These are phyloP conservation scores for Paracyclopina nana DNA, from an alignment of 1,140 invertebrate species.

Conservation along the genomic window DNA sequence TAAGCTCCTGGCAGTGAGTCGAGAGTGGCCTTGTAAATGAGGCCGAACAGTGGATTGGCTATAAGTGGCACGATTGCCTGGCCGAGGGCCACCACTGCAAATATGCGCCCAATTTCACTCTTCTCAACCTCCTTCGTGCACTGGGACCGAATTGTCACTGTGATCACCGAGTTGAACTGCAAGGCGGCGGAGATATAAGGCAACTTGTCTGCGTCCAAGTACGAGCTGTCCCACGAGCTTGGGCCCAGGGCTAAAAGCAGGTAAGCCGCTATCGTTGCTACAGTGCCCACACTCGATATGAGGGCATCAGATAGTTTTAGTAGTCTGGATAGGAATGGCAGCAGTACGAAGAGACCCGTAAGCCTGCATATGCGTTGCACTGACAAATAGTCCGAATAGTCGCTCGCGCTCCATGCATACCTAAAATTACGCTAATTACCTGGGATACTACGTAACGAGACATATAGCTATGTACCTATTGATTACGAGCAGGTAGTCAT, in stretches of 20 bases:
- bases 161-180: slow-evolving; percentile 11
- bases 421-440: too few relatives aligned
- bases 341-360: slow-evolving; percentile 2
- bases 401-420: slow-evolving; percentile 2
- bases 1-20: slow-evolving; percentile 3
- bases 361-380: neutral
- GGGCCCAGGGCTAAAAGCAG: neutral
- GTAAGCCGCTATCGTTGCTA: neutral
- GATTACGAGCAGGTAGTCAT: slow-evolving; percentile 5
- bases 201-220: neutral
- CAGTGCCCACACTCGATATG: neutral
- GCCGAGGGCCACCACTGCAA: slow-evolving; percentile 8
- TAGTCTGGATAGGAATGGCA: neutral
- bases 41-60: slow-evolving; percentile 2
- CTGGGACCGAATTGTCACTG: slow-evolving; percentile 13
- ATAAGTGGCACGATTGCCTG: slow-evolving; percentile 8
- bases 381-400: neutral
- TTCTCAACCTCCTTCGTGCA: slow-evolving; percentile 1
- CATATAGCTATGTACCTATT: too few relatives aligned
- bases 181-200: neutral
- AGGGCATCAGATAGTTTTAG: neutral
- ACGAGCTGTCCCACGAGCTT: neutral
- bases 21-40: neutral
- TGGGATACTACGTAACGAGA: too few relatives aligned
- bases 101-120: neutral